Evolutionary conservation across 1,140 invertebrate species (phyloP).

Genomic region (Battus philenor): DNA sequence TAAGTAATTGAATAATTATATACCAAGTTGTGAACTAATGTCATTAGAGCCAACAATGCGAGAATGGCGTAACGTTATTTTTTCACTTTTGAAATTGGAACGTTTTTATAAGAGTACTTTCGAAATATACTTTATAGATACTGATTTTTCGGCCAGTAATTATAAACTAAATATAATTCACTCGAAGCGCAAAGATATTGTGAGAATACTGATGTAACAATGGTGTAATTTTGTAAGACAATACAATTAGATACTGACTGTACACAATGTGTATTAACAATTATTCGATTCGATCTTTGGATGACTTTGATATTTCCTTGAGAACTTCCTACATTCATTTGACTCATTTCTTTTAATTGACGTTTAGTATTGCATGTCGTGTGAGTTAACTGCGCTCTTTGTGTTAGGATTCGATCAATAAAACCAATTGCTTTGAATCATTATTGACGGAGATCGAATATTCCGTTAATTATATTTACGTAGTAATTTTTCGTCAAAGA

Average conservation of each 20-base stretch:
- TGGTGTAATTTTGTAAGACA: background rate
- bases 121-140: background rate
- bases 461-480: no score
- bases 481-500: no score
- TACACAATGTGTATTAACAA: slow-evolving; percentile 1
- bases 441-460: no score
- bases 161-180: background rate
- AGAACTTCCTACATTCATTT: slow-evolving; percentile 2
- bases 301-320: slow-evolving; percentile 4
- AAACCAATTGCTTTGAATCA: no score
- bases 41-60: no score
- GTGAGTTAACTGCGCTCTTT: no score
- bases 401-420: no score
- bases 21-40: no score
- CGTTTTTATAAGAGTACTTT: background rate
- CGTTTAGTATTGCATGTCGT: background rate
- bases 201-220: background rate
- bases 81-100: background rate
- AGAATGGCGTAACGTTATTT: no score
- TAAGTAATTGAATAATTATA: no score
- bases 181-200: background rate
- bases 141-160: background rate
- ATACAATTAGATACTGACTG: background rate
- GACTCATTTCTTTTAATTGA: background rate
- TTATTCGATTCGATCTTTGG: slow-evolving; percentile 6